Evolutionary conservation across 2,113 vertebrate genomes (phyloP).

Genomic region (Aphyosemion australe): DNA sequence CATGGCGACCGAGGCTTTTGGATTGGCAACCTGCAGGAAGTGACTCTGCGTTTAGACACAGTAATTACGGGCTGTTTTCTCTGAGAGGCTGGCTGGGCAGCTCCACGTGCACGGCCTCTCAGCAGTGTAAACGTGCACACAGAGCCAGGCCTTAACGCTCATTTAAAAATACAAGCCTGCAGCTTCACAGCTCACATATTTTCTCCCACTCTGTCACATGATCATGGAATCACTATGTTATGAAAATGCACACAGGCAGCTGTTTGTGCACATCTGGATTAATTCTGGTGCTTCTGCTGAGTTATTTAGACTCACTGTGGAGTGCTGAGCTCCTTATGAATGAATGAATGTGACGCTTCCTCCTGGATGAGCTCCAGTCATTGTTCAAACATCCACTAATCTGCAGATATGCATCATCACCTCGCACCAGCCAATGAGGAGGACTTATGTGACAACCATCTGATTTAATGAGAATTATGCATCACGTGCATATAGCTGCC

Average conservation of each 20-base stretch:
- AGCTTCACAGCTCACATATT: slow-evolving; percentile 21
- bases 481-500: slow-evolving; percentile 23
- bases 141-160: slow-evolving; percentile 22
- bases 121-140: slow-evolving; percentile 16
- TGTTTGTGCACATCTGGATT: too few species aligned
- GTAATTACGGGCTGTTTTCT: slow-evolving; percentile 65
- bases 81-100: slow-evolving; percentile 37
- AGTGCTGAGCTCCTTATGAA: background rate
- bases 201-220: slow-evolving; percentile 46
- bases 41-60: slow-evolving; percentile 39
- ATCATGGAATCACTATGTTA: slow-evolving; percentile 44
- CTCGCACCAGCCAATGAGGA: background rate
- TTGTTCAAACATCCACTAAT: background rate
- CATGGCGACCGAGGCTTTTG: slow-evolving; percentile 61
- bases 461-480: slow-evolving; percentile 30
- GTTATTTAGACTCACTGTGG: too few species aligned
- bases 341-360: background rate
- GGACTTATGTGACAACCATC: slow-evolving; percentile 13
- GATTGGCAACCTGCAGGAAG: slow-evolving; percentile 57
- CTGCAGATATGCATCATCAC: slow-evolving; percentile 13
- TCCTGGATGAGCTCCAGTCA: background rate
- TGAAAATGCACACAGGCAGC: slow-evolving; percentile 33
- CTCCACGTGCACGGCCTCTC: slow-evolving; percentile 28
- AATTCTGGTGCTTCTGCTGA: too few species aligned
- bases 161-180: slow-evolving; percentile 9